Conservation (phyloP, 2,888 invertebrate species). For the Lamproptera curius region DNA sequence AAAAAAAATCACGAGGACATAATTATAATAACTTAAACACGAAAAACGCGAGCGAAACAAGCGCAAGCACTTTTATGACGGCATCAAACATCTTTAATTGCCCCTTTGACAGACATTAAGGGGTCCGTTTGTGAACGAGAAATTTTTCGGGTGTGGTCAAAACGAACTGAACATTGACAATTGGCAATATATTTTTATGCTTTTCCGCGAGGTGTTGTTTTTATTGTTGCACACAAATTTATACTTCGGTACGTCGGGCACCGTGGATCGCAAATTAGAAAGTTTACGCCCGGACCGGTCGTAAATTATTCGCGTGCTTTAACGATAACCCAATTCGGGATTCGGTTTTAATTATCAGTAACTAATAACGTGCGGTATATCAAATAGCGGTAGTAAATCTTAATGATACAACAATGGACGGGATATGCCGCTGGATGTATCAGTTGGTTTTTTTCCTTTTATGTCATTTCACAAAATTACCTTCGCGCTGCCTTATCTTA, state of each 20-base stretch:
- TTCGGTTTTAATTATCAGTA: slow-evolving; percentile 68
- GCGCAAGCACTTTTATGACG: slow-evolving; percentile 65
- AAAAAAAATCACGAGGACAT: slow-evolving; percentile 1
- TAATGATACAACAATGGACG: slow-evolving; percentile 34
- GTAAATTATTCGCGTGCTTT: slow-evolving; percentile 67
- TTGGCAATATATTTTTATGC: slow-evolving; percentile 67
- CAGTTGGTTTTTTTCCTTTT: not conserved
- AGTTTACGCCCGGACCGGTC: slow-evolving; percentile 67
- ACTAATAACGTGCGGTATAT: slow-evolving; percentile 65
- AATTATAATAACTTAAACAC: slow-evolving; percentile 16
- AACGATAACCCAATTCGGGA: slow-evolving; percentile 43
- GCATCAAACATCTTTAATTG: slow-evolving; percentile 71
- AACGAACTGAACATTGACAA: slow-evolving; percentile 59
- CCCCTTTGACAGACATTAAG: slow-evolving; percentile 72
- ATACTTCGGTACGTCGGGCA: slow-evolving; percentile 53
- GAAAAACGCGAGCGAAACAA: slow-evolving; percentile 34
- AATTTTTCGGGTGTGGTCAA: slow-evolving; percentile 68
- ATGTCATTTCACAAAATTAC: slow-evolving; percentile 10
- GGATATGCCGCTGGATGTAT: not conserved
- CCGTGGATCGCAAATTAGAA: slow-evolving; percentile 67
- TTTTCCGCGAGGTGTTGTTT: slow-evolving; percentile 61
- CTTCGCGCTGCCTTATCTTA: slow-evolving; percentile 14
- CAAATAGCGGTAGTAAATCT: slow-evolving; percentile 53
- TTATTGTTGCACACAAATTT: slow-evolving; percentile 60
- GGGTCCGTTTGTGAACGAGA: slow-evolving; percentile 50